Percentiles rank a stretch among this genome's conserved stretches.
Conservation (phyloP, 1,140 invertebrate species). For the Ephestia elutella region DNA sequence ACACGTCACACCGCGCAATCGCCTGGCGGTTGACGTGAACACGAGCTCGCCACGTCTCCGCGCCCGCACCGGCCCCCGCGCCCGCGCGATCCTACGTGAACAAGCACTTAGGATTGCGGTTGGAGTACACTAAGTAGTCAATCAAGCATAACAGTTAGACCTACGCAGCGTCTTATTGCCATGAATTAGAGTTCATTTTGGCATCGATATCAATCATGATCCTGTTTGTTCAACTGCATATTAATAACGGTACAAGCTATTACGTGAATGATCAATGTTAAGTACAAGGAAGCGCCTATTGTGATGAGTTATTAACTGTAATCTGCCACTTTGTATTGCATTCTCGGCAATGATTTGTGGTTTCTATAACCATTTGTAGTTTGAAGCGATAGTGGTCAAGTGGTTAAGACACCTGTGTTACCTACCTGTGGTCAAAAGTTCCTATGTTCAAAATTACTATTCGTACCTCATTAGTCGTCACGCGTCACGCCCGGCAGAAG, state of each 20-base stretch:
- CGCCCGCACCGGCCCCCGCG: no score
- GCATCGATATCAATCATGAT: neutral
- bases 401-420: no score
- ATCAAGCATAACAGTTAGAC: neutral
- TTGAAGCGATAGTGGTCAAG: no score
- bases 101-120: neutral
- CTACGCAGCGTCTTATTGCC: neutral
- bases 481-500: no score
- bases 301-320: conserved; percentile 1
- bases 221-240: neutral
- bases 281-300: conserved; percentile 1
- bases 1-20: no score
- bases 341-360: neutral
- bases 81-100: no score
- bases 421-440: no score
- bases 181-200: neutral
- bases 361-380: neutral
- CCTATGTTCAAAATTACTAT: no score
- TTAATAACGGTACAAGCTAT: neutral
- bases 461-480: no score
- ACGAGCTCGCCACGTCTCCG: no score
- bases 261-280: conserved; percentile 5
- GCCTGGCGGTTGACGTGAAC: no score
- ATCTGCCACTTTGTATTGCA: conserved; percentile 1
- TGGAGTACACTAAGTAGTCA: neutral